Percentiles rank a stretch among this genome's conserved stretches.
Evolutionary conservation across 1,140 invertebrate genomes (phyloP).

Genomic region (Tribolium madens): DNA sequence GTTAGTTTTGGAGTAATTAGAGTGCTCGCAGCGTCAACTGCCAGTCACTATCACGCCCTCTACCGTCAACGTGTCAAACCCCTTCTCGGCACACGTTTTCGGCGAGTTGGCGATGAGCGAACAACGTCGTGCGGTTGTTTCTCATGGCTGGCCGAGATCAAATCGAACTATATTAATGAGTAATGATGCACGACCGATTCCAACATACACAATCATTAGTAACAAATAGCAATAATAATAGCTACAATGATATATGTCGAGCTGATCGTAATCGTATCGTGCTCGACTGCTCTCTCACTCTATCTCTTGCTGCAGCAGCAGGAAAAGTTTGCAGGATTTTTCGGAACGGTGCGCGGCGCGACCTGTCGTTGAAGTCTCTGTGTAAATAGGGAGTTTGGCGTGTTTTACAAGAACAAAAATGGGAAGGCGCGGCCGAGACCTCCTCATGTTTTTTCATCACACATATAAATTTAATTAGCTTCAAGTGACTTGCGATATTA

Average conservation of each 20-base stretch:
- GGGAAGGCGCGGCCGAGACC: constrained; percentile 34
- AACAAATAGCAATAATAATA: constrained; percentile 66
- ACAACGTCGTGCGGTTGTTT: constrained; percentile 54
- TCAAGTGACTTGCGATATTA: constrained; percentile 57
- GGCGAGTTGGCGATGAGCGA: constrained; percentile 36
- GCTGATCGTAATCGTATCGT: constrained; percentile 61
- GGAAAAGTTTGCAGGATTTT: too few relatives aligned
- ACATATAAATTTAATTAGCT: constrained; percentile 58
- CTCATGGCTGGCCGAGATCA: constrained; percentile 62
- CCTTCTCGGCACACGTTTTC: neutral
- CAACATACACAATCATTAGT: constrained; percentile 66
- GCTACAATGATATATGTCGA: constrained; percentile 64
- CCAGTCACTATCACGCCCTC: constrained; percentile 32
- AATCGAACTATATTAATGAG: constrained; percentile 65
- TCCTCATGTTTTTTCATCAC: constrained; percentile 33
- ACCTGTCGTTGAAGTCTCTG: constrained; percentile 33
- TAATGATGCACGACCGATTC: constrained; percentile 65
- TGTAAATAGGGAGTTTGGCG: neutral
- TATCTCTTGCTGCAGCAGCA: neutral
- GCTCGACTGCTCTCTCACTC: constrained; percentile 27
- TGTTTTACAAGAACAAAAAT: constrained; percentile 16
- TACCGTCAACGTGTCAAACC: constrained; percentile 30
- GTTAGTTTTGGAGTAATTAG: constrained; percentile 33
- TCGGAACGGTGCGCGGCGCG: neutral
- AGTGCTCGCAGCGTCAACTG: constrained; percentile 3